phyloP scores from a whole-genome alignment of 2,888 invertebrate species.

The Parnassius glacialis region DNA sequence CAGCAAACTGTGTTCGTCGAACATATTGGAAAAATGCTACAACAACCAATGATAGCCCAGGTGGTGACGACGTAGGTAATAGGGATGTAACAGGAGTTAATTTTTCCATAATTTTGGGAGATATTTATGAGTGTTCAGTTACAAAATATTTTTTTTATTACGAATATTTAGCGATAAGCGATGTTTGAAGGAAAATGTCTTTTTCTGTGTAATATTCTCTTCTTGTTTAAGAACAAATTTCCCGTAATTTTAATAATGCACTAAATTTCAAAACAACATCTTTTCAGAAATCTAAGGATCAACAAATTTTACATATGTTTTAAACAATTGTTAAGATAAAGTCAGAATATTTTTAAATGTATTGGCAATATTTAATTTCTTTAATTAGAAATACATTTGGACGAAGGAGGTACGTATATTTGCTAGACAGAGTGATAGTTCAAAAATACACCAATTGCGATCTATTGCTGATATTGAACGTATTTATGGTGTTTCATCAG shows the following conservation, averaged over 20 bases:
- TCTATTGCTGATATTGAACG: too few relatives aligned
- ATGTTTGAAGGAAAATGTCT: not conserved
- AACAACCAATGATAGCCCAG: slow-evolving; percentile 4
- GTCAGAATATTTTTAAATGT: too few relatives aligned
- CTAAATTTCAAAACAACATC: not conserved
- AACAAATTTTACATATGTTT: not conserved
- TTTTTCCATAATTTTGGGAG: slow-evolving; percentile 1
- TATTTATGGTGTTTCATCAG: too few relatives aligned
- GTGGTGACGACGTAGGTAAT: too few relatives aligned
- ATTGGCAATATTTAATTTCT: too few relatives aligned
- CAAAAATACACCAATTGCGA: too few relatives aligned
- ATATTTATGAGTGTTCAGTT: not conserved
- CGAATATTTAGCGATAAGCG: not conserved
- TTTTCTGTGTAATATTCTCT: not conserved
- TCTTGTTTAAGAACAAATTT: not conserved
- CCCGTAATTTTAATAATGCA: not conserved
- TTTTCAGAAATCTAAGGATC: not conserved
- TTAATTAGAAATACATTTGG: too few relatives aligned
- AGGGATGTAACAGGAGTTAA: not conserved
- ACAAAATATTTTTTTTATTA: not conserved
- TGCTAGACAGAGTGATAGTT: too few relatives aligned
- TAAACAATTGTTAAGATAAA: not conserved
- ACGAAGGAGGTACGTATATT: too few relatives aligned
- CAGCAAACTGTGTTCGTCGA: slow-evolving; percentile 37
- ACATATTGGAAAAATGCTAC: not conserved